Percentiles rank a stretch among this genome's conserved stretches.
These are phyloP conservation scores for Rhabdornis inornatus DNA, from an alignment of 2,113 vertebrate genomes.

Conservation along the genomic window DNA sequence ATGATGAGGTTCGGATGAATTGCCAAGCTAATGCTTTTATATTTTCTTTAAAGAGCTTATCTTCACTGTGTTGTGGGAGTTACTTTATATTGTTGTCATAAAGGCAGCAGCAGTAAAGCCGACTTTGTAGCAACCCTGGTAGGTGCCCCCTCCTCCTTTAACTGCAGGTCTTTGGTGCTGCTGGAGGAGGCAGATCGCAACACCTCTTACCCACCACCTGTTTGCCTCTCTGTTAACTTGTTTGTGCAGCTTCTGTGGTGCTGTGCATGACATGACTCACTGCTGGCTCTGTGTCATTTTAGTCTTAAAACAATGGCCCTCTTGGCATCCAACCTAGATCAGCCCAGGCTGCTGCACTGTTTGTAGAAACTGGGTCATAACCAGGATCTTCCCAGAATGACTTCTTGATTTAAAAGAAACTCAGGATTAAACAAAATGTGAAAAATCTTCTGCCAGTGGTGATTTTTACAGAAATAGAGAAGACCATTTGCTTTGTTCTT, in stretches of 20 bases:
- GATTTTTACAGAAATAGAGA: neutral
- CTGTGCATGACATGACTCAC: neutral
- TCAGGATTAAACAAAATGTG: slow-evolving; percentile 8
- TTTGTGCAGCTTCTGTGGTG: neutral
- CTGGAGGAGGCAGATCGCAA: neutral
- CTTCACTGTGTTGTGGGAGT: slow-evolving; percentile 75
- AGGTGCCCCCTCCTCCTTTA: slow-evolving; percentile 31
- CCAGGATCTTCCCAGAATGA: neutral
- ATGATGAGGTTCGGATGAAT: slow-evolving; percentile 81
- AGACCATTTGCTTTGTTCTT: neutral
- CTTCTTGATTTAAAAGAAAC: slow-evolving; percentile 16
- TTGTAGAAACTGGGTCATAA: slow-evolving; percentile 40
- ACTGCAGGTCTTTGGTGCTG: slow-evolving; percentile 16
- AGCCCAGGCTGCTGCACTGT: neutral
- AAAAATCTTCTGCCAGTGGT: neutral
- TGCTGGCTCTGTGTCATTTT: neutral
- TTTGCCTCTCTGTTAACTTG: neutral
- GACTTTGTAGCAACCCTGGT: slow-evolving; percentile 62
- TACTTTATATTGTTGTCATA: slow-evolving; percentile 77
- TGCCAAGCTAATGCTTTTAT: slow-evolving; percentile 82
- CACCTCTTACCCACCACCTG: neutral
- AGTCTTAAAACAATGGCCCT: slow-evolving; percentile 15
- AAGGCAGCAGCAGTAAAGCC: slow-evolving; percentile 70
- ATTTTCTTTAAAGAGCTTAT: slow-evolving; percentile 83
- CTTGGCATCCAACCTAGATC: slow-evolving; percentile 18